phyloP scores from a whole-genome alignment of 2,888 invertebrate species.

The Caenorhabditis sp. region DNA sequence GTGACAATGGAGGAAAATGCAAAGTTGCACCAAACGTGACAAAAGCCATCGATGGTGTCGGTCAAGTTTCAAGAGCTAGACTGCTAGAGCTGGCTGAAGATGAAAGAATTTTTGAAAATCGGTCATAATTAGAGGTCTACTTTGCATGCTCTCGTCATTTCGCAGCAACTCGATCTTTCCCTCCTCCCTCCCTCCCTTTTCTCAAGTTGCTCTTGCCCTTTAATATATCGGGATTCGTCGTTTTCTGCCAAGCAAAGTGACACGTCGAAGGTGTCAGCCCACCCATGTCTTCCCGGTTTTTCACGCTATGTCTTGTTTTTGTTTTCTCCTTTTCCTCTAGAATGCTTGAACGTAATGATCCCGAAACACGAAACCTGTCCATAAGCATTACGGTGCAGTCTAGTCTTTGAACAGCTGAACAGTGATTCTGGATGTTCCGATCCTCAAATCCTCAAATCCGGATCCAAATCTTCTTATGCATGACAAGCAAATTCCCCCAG shows the following conservation, averaged over 20 bases:
- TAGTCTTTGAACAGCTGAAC: no score
- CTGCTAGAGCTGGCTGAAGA: background rate
- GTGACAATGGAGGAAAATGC: background rate
- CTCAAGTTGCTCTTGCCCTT: no score
- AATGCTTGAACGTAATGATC: no score
- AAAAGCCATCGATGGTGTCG: background rate
- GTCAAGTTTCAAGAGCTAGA: background rate
- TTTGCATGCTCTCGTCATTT: slow-evolving; percentile 4
- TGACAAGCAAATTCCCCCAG: background rate
- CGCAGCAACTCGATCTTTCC: background rate
- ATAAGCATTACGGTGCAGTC: no score
- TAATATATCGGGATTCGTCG: background rate
- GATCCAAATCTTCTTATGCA: slow-evolving; percentile 26
- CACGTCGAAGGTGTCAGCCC: background rate
- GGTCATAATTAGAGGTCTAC: slow-evolving; percentile 3
- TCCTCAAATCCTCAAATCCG: background rate
- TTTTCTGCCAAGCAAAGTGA: no score
- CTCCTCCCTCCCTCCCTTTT: no score
- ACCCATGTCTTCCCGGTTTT: background rate
- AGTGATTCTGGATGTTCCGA: background rate
- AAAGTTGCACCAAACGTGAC: slow-evolving; percentile 6
- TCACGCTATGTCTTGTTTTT: background rate
- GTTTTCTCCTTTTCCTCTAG: no score
- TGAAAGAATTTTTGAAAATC: background rate
- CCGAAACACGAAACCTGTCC: background rate